Evolutionary conservation across 2,113 vertebrate genomes (phyloP).

Genomic region (Pipa parva): DNA sequence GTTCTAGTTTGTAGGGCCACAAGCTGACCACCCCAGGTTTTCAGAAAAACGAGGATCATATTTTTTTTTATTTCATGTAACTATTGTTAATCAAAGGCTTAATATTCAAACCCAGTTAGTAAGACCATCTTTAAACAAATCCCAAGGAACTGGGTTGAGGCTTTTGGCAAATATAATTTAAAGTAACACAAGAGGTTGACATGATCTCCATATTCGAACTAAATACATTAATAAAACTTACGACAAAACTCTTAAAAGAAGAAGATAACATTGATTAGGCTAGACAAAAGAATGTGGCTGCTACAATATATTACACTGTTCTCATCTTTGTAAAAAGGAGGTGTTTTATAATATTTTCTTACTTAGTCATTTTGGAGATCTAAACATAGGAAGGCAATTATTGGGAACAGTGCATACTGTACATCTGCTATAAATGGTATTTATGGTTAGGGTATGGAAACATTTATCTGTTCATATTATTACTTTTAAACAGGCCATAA

Average conservation of each 20-base stretch:
- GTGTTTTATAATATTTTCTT: conserved; percentile 10
- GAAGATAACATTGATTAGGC: neutral
- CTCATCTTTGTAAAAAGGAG: conserved; percentile 5
- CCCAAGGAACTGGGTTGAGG: no score
- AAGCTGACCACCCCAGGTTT: no score
- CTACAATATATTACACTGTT: conserved; percentile 10
- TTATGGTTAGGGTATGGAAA: conserved; percentile 36
- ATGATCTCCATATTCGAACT: no score
- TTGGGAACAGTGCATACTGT: neutral
- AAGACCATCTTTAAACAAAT: no score
- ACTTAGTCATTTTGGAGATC: conserved; percentile 1
- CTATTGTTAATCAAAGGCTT: no score
- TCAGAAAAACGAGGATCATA: no score
- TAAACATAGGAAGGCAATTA: conserved; percentile 6
- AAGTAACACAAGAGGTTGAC: neutral
- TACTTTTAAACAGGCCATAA: conserved; percentile 42
- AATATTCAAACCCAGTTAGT: no score
- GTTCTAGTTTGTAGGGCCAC: no score
- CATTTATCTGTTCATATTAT: conserved; percentile 28
- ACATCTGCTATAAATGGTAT: conserved; percentile 32
- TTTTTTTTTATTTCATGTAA: no score
- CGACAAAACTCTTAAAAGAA: neutral
- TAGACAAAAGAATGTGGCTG: neutral
- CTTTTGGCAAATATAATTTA: neutral
- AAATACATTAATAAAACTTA: neutral